Evolutionary conservation across 2,888 invertebrate species (phyloP).

Genomic region (Prostheceraeus crozeri): DNA sequence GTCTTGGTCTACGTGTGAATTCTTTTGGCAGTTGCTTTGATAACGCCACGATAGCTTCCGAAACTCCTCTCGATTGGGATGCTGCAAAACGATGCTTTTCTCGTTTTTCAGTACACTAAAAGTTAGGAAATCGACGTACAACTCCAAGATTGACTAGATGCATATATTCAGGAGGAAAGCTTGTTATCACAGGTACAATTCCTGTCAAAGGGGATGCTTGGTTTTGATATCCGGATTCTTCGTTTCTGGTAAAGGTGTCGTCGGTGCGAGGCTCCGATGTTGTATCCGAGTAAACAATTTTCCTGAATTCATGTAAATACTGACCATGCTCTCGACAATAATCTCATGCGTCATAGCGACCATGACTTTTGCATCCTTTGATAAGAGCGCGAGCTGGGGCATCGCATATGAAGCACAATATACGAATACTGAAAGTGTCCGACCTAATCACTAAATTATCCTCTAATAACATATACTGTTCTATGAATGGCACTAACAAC

Average conservation of each 20-base stretch:
- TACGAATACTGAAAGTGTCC: too few relatives aligned
- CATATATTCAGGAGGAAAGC: conserved; percentile 1
- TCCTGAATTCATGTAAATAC: too few relatives aligned
- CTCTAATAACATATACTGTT: too few relatives aligned
- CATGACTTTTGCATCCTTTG: conserved; percentile 31
- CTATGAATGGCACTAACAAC: too few relatives aligned
- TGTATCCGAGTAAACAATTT: too few relatives aligned
- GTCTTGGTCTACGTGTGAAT: conserved; percentile 1
- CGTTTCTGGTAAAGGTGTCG: too few relatives aligned
- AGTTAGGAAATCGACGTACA: neutral
- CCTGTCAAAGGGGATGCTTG: neutral
- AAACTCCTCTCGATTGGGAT: neutral
- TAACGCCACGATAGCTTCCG: neutral
- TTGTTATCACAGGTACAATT: conserved; percentile 4
- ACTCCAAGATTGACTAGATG: conserved; percentile 10
- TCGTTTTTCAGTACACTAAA: conserved; percentile 7
- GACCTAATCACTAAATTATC: too few relatives aligned
- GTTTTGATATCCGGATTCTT: too few relatives aligned
- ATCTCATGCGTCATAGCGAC: conserved; percentile 36
- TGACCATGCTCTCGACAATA: conserved; percentile 33
- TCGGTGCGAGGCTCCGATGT: too few relatives aligned
- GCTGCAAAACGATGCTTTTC: conserved; percentile 19
- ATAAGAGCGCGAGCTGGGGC: conserved; percentile 38
- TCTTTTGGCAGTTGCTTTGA: conserved; percentile 9
- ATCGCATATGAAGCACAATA: conserved; percentile 39